These are phyloP conservation scores for Protobothrops flavoviridis DNA, from an alignment of 2,113 vertebrate genomes.

Conservation along the genomic window DNA sequence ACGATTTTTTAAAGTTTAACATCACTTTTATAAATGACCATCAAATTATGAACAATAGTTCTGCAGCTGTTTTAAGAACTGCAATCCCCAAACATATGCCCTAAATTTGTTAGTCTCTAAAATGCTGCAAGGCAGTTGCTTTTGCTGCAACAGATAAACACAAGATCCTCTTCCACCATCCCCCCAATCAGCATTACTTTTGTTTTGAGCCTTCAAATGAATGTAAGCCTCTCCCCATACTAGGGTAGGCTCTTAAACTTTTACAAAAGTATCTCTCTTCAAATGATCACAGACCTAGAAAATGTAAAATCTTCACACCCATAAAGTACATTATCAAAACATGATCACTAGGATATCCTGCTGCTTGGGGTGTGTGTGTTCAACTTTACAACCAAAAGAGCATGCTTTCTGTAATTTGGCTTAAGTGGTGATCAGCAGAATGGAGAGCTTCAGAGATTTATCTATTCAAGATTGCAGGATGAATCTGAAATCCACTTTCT, in stretches of 20 bases:
- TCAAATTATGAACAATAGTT: not conserved
- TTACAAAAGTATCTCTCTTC: not conserved
- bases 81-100: not conserved
- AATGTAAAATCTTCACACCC: not conserved
- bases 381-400: not conserved
- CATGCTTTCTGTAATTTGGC: not conserved
- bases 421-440: not conserved
- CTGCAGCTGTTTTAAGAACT: not conserved
- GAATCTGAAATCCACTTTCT: not conserved
- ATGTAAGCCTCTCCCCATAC: not conserved
- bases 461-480: not conserved
- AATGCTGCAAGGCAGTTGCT: not conserved
- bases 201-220: not conserved
- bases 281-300: not conserved
- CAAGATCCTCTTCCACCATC: not conserved
- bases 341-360: not conserved
- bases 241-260: not conserved
- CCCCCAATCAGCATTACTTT: not conserved
- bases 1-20: not conserved
- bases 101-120: not conserved
- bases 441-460: not conserved
- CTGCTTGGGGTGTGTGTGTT: not conserved
- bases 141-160: not conserved
- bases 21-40: not conserved
- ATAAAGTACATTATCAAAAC: not conserved